phyloP scores from a whole-genome alignment of 2,113 vertebrate species.

The Callospermophilus lateralis region DNA sequence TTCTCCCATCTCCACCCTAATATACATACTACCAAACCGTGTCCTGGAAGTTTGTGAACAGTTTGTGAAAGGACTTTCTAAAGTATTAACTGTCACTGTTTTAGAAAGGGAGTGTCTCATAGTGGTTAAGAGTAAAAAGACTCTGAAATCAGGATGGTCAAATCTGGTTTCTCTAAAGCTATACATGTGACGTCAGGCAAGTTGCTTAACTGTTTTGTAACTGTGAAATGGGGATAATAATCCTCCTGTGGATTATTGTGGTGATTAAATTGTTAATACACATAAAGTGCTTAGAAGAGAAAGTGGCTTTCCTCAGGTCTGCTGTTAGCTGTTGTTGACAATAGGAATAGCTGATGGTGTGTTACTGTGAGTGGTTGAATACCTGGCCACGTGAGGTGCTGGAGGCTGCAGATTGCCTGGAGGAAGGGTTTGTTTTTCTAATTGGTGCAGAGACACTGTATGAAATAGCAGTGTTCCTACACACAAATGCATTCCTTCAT shows the following conservation, averaged over 20 bases:
- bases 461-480: background rate
- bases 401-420: background rate
- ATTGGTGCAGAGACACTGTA: background rate
- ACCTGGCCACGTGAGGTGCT: background rate
- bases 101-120: background rate
- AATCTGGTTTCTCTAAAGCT: background rate
- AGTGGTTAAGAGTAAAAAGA: background rate
- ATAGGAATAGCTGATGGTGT: background rate
- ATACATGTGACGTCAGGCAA: background rate
- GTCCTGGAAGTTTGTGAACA: background rate
- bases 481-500: background rate
- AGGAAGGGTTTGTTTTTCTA: background rate
- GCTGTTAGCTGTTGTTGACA: background rate
- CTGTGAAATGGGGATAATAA: background rate
- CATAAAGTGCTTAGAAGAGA: background rate
- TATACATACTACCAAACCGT: background rate
- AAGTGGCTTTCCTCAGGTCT: background rate
- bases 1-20: background rate
- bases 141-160: constrained; percentile 33
- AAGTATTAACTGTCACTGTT: constrained; percentile 16
- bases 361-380: background rate
- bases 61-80: background rate
- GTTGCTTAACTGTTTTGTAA: constrained; percentile 16
- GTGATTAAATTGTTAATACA: constrained; percentile 15
- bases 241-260: background rate